A percentile compares a stretch with the other conserved stretches of the same genome.
Conservation (phyloP, 2,888 invertebrate species). For the Mesoligia furuncula region DNA sequence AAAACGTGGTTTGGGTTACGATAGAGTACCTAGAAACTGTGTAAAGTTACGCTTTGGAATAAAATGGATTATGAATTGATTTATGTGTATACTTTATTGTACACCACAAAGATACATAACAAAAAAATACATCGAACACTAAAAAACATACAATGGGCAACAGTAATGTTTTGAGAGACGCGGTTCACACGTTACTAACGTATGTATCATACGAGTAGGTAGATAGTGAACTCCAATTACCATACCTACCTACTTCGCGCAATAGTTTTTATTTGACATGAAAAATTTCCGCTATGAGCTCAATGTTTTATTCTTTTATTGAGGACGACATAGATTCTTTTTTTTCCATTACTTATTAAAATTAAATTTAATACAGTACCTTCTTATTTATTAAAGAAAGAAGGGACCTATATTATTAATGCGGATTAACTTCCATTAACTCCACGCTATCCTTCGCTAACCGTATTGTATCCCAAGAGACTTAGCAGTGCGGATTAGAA, state of each 20-base stretch:
- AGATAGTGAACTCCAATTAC: too few relatives aligned
- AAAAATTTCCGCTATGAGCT: background rate
- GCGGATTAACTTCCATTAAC: slow-evolving; percentile 23
- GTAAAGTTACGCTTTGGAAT: background rate
- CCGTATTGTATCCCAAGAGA: slow-evolving; percentile 13
- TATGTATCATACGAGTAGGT: too few relatives aligned
- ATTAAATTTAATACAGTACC: background rate
- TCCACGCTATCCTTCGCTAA: slow-evolving; percentile 20
- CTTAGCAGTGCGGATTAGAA: slow-evolving; percentile 15
- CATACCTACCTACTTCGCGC: background rate
- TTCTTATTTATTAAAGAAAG: slow-evolving; percentile 27
- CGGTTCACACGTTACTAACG: too few relatives aligned
- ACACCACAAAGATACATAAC: too few relatives aligned
- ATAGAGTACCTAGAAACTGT: background rate
- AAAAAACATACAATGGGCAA: too few relatives aligned
- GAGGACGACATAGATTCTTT: background rate
- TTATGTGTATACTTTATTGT: background rate
- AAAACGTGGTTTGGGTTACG: background rate
- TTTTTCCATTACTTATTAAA: background rate
- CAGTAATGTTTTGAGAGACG: too few relatives aligned
- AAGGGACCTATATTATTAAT: slow-evolving; percentile 16
- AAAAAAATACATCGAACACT: too few relatives aligned
- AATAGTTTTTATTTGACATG: background rate
- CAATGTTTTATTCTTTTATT: slow-evolving; percentile 4
- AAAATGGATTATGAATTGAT: too few relatives aligned